phyloP scores from a whole-genome alignment of 2,113 vertebrate species.

The Rissa tridactyla region DNA sequence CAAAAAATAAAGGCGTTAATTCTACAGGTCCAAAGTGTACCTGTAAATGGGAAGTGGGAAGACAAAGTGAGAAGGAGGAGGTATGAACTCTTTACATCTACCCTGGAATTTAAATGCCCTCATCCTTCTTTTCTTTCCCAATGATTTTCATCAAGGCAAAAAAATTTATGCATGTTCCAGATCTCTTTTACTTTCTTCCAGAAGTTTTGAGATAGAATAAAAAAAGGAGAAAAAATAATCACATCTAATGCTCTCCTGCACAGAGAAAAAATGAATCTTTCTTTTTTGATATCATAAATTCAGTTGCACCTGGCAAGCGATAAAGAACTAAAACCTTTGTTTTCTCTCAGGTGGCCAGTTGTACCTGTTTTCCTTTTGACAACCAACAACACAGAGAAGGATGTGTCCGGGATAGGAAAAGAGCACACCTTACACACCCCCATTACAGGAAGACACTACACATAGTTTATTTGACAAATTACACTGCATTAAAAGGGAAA shows the following conservation, averaged over 20 bases:
- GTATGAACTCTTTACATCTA: background rate
- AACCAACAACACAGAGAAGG: background rate
- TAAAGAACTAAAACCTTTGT: background rate
- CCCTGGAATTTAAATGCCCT: background rate
- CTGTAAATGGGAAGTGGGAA: conserved; percentile 36
- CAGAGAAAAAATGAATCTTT: background rate
- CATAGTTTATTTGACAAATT: background rate
- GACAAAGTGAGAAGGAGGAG: conserved; percentile 5
- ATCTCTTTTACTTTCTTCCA: background rate
- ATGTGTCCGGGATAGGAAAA: background rate
- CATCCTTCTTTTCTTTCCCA: background rate
- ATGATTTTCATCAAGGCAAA: background rate
- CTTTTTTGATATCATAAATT: background rate
- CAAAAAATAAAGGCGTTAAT: conserved; percentile 35
- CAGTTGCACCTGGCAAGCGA: background rate
- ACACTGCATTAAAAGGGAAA: background rate
- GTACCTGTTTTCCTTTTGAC: background rate
- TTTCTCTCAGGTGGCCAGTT: background rate
- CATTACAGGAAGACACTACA: background rate
- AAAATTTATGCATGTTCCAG: background rate
- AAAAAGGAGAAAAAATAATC: background rate
- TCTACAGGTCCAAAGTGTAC: conserved; percentile 10
- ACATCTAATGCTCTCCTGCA: background rate
- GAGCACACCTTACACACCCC: background rate
- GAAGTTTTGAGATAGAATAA: background rate